Conservation (phyloP, 2,113 vertebrate genomes). For the Ceuthmochares aereus region DNA sequence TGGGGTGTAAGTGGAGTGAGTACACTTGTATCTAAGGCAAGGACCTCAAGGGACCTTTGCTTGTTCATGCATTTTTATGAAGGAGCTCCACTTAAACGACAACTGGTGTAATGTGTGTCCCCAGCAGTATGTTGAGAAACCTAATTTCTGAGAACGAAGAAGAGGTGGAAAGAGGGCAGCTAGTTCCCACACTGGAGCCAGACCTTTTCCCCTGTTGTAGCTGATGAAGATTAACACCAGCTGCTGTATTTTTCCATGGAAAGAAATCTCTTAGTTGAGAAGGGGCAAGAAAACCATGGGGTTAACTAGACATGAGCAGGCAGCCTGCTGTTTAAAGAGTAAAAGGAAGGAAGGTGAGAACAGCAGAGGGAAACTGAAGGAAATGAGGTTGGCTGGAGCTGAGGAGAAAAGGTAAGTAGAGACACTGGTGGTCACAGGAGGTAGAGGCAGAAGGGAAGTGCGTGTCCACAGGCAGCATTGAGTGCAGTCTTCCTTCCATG, state of each 20-base stretch:
- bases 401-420: neutral
- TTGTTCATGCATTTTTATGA: neutral
- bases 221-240: constrained; percentile 10
- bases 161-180: constrained; percentile 18
- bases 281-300: neutral
- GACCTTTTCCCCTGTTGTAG: neutral
- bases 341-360: neutral
- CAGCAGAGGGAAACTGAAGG: neutral
- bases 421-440: neutral
- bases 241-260: neutral
- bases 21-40: neutral
- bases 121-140: neutral
- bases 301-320: neutral
- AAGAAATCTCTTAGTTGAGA: neutral
- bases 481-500: neutral
- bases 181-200: constrained; percentile 4
- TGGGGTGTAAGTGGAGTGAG: neutral
- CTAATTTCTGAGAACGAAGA: constrained; percentile 24
- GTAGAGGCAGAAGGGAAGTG: neutral
- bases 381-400: neutral
- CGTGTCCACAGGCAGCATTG: neutral
- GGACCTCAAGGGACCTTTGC: neutral
- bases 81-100: neutral
- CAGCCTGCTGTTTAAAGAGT: neutral
- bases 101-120: neutral